Conservation (phyloP, 2,797 vertebrate genomes). For the Crocidura indochinensis region DNA sequence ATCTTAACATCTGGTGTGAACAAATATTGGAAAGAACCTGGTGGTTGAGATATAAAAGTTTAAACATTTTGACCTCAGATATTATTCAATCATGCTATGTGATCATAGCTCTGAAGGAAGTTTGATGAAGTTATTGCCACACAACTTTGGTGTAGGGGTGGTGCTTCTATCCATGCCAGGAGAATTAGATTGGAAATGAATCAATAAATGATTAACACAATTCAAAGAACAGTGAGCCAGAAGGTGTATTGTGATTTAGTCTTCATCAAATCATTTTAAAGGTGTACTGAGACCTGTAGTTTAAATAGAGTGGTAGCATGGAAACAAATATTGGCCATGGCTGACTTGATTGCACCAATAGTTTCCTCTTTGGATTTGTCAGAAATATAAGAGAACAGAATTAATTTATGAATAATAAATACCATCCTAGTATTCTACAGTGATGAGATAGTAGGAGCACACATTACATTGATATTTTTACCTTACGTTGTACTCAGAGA, state of each 20-base stretch:
- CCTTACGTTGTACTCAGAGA: neutral
- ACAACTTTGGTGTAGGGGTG: neutral
- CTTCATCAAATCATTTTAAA: neutral
- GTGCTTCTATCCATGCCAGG: neutral
- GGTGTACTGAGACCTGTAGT: slow-evolving; percentile 21
- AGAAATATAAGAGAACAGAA: neutral
- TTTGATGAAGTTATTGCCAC: neutral
- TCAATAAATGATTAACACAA: too few species aligned
- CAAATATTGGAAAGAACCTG: slow-evolving; percentile 18
- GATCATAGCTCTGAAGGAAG: neutral
- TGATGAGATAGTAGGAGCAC: neutral
- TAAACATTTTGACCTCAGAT: neutral
- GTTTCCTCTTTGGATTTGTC: neutral
- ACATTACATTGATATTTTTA: slow-evolving; percentile 3
- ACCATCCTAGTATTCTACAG: neutral
- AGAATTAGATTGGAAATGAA: neutral
- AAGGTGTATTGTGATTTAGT: neutral
- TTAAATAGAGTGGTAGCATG: neutral
- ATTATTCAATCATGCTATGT: neutral
- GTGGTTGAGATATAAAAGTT: neutral
- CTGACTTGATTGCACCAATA: neutral
- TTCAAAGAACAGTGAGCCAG: neutral
- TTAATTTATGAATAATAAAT: slow-evolving; percentile 30
- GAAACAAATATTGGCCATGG: neutral
- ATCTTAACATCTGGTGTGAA: neutral